These are phyloP conservation scores for Mesopsocus fuscifrons DNA, from an alignment of 2,888 invertebrate genomes.

Conservation along the genomic window DNA sequence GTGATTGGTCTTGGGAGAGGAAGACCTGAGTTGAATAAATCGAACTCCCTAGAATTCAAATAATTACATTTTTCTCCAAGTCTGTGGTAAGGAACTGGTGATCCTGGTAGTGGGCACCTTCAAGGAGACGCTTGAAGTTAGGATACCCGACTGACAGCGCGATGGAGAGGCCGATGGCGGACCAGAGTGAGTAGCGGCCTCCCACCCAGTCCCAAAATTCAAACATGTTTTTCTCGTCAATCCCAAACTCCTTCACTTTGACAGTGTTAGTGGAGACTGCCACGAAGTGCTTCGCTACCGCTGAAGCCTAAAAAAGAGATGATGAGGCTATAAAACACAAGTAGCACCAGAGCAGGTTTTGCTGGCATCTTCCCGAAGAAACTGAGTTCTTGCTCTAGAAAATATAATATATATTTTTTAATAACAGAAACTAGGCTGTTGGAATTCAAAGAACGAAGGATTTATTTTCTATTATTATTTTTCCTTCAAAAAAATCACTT, in stretches of 20 bases:
- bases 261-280: constrained; percentile 89
- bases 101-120: constrained; percentile 88
- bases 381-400: too few relatives aligned
- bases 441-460: too few relatives aligned
- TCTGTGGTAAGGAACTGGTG: constrained; percentile 77
- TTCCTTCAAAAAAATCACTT: too few relatives aligned
- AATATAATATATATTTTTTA: constrained; percentile 11
- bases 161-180: constrained; percentile 95
- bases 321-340: too few relatives aligned
- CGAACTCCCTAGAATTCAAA: too few relatives aligned
- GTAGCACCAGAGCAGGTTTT: too few relatives aligned
- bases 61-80: constrained; percentile 68
- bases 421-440: not conserved
- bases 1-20: too few relatives aligned
- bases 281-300: constrained; percentile 95
- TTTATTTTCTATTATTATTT: too few relatives aligned
- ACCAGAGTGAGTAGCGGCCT: constrained; percentile 94
- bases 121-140: constrained; percentile 79
- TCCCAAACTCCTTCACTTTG: constrained; percentile 95
- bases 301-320: constrained; percentile 37
- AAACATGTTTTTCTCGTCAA: constrained; percentile 95
- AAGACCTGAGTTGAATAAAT: not conserved
- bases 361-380: too few relatives aligned
- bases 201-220: constrained; percentile 99
- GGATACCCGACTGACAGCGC: constrained; percentile 83